Conservation (phyloP, 2,113 vertebrate genomes). For the Geococcyx californianus region DNA sequence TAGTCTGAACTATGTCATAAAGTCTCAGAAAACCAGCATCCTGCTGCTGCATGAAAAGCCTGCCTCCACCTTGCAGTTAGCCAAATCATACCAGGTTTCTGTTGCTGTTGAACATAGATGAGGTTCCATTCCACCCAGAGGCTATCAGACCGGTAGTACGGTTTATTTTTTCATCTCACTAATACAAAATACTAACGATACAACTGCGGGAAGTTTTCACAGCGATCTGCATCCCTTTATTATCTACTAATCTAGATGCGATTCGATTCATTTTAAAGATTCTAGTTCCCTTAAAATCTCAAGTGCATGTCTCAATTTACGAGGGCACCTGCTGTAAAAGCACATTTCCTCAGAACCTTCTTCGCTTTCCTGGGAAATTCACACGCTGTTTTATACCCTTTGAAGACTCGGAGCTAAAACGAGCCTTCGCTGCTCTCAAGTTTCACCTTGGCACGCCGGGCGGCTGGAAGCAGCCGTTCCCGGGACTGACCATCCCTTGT, state of each 20-base stretch:
- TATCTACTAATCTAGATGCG: neutral
- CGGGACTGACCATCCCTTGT: neutral
- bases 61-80: neutral
- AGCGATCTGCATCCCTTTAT: neutral
- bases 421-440: neutral
- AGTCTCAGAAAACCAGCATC: neutral
- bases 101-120: neutral
- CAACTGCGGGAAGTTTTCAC: neutral
- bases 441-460: neutral
- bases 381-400: neutral
- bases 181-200: neutral
- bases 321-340: neutral
- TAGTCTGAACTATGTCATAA: neutral
- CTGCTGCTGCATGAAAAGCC: neutral
- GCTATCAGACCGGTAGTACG: fast-evolving
- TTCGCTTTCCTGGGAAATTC: neutral
- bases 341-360: neutral
- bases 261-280: neutral
- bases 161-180: neutral
- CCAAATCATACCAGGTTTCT: neutral
- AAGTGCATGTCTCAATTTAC: neutral
- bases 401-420: neutral
- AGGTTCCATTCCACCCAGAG: neutral
- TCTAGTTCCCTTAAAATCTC: neutral
- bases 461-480: neutral